Base-by-base conservation (phyloP, 2,797 vertebrate genomes). In the Babyrousa celebensis region DNA sequence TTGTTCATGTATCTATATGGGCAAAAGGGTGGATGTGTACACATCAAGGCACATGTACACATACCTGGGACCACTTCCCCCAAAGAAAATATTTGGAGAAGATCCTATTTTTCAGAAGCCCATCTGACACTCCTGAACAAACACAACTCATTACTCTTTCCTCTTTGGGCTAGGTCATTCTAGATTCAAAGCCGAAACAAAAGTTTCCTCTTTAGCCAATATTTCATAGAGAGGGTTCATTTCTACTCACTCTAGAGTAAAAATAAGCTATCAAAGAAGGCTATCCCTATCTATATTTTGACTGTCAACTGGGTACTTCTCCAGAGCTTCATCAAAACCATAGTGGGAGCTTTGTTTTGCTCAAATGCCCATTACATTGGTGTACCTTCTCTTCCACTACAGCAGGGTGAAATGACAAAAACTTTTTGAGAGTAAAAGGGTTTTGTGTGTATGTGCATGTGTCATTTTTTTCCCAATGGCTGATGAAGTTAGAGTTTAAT, bases 31-130 rank as follows among this genome's bases (percentile, higher is more conserved):
- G 6, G 90, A 27, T 48, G 17, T 62, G 15, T 62, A 78, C 21
- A 90, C 56, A 85, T 74, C 21, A 75, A 87, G 27, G 67, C 54
- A 74, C 71, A 56, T 27, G 2, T 71, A 79, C n/a, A 83, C 63
- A 71, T 58, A n/a, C 15, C 71, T 74, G 23, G 52, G 52, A 91
- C 40, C 23, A 88, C 54, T 15, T 88, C 23, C n/a, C 15, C 20
- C 27, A 56, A 96, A 95, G n/a, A 91, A 96, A 91, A 89, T 63
- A 90, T 70, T 85, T 93, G 18, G 20, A 89, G 75, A 71, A 89
- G 80, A 23, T 40, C 75, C 70, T 71, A 92, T 52, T 17, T 95
- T 96, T 96, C 77, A 29, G 43, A 91, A 85, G 27, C 52, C 56
- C n/a, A 48, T 72, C 23, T 91, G 83, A 88, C 72, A 82, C 63